phyloP scores from a whole-genome alignment of 2,113 vertebrate species.

The Alethe diademata region DNA sequence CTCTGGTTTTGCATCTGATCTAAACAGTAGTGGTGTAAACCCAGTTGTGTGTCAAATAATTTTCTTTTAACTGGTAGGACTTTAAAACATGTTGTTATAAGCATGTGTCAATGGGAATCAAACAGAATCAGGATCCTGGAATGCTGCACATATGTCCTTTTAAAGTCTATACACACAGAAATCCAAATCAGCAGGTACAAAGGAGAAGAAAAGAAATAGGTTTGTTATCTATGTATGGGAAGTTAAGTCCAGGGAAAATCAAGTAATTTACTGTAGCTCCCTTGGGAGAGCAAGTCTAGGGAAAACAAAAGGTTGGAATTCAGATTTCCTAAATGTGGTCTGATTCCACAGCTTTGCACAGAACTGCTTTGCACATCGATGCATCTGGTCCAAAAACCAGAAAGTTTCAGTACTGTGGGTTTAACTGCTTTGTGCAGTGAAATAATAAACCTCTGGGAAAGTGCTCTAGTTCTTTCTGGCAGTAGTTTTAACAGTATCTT shows the following conservation, averaged over 20 bases:
- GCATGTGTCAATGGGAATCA: not conserved
- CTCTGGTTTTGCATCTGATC: not conserved
- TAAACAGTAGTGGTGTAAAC: not conserved
- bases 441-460: not conserved
- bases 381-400: not conserved
- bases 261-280: not conserved
- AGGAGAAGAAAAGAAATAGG: not conserved
- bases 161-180: not conserved
- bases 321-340: not conserved
- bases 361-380: not conserved
- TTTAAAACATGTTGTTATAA: not conserved
- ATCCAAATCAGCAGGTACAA: not conserved
- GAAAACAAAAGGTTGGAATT: not conserved
- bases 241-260: not conserved
- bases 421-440: not conserved
- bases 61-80: not conserved
- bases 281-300: not conserved
- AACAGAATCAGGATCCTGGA: not conserved
- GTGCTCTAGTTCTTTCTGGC: not conserved
- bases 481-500: not conserved
- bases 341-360: not conserved
- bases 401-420: fast-evolving
- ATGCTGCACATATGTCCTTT: not conserved
- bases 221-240: not conserved
- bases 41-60: not conserved